phyloP scores from a whole-genome alignment of 1,140 invertebrate genomes.

The Anagrus nilaparvatae region DNA sequence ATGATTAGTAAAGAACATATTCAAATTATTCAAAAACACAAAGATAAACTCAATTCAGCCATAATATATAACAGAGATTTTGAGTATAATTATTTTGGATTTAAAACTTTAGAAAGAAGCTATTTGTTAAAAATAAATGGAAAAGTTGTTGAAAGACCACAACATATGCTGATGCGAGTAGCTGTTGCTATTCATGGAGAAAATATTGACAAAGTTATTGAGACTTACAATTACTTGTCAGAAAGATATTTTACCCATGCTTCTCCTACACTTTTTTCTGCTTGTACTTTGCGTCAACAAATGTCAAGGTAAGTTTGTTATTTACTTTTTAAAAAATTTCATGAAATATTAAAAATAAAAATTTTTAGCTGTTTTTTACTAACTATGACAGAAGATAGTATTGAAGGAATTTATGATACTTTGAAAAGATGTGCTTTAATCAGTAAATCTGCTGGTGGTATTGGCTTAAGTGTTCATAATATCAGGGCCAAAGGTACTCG shows the following conservation, averaged over 20 bases:
- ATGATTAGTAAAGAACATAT: constrained; percentile 82
- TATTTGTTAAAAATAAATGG: constrained; percentile 91
- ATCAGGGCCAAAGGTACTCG: constrained; percentile 86
- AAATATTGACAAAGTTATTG: constrained; percentile 86
- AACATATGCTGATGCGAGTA: constrained; percentile 98
- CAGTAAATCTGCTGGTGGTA: constrained; percentile 95
- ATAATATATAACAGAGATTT: constrained; percentile 98
- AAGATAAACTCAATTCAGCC: constrained; percentile 84
- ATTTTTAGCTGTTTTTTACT: constrained; percentile 79
- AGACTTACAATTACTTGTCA: constrained; percentile 94
- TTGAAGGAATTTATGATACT: constrained; percentile 96
- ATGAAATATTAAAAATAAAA: background rate
- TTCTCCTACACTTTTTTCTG: constrained; percentile 93
- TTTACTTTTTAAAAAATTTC: constrained; percentile 2
- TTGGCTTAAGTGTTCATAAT: constrained; percentile 94
- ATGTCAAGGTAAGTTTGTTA: constrained; percentile 67
- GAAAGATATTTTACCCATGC: constrained; percentile 97
- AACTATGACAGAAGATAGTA: constrained; percentile 92
- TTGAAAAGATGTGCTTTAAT: constrained; percentile 92
- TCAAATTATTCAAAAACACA: constrained; percentile 77
- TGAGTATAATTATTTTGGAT: constrained; percentile 97
- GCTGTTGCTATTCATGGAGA: constrained; percentile 93
- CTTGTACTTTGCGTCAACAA: constrained; percentile 85
- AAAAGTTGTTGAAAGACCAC: constrained; percentile 92
- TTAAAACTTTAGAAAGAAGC: constrained; percentile 94